Conservation (phyloP, 2,888 invertebrate species). For the Pristionchus entomophagus region DNA sequence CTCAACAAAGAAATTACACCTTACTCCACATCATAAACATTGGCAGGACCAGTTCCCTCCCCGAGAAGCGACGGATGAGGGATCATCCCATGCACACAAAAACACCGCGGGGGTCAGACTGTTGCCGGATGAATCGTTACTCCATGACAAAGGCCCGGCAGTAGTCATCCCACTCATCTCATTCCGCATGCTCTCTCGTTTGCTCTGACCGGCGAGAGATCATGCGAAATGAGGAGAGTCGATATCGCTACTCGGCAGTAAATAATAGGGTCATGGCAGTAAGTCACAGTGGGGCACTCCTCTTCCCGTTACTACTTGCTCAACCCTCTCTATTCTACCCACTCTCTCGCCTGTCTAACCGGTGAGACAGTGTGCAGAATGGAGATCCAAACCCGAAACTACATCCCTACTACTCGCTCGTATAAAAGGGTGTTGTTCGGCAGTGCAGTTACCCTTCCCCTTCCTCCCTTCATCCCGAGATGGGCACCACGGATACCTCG, state of each 20-base stretch:
- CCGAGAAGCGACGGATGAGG: not conserved
- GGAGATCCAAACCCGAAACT: not conserved
- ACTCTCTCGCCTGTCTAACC: too few species aligned
- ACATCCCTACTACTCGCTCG: not conserved
- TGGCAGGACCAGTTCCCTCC: not conserved
- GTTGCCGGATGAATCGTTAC: too few species aligned
- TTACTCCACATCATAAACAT: too few species aligned
- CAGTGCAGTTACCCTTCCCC: not conserved
- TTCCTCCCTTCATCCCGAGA: not conserved
- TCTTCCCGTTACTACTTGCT: too few species aligned
- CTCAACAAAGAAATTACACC: too few species aligned
- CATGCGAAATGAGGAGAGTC: not conserved
- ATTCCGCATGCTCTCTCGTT: not conserved
- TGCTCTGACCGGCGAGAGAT: not conserved
- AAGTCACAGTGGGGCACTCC: not conserved
- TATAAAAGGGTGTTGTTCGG: not conserved
- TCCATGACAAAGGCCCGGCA: too few species aligned
- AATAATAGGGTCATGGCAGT: slow-evolving; percentile 30
- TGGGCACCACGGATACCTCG: not conserved
- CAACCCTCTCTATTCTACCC: too few species aligned
- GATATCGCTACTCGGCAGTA: too few species aligned
- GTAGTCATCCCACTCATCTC: not conserved
- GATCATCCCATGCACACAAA: too few species aligned
- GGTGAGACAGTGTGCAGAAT: too few species aligned
- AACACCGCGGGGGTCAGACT: too few species aligned